Evolutionary conservation across 2,113 vertebrate genomes (phyloP), one percentile per base, ranked within the genome.

Genomic region (Hepsetus odoe): DNA sequence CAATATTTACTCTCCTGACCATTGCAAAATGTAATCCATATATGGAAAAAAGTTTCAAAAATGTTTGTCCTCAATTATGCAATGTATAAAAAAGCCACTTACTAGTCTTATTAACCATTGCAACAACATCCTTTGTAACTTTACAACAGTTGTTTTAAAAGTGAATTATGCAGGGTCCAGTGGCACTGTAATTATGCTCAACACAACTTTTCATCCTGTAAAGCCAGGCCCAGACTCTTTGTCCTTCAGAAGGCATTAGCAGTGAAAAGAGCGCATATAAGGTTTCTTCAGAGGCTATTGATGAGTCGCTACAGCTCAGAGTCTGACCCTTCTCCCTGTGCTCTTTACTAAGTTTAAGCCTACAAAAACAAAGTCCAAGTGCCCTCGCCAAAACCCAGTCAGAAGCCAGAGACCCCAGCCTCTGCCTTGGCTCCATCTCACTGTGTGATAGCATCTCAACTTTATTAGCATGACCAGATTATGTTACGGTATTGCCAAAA

Each of bases 381-480:
- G 59, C 59, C 35, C 24, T 69, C 28, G 24, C 42, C 67, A 30
- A 49, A 69, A 69, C 44, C 22, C 14, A 68, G 42, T 11, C 40
- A 16, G n/a, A 11, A 69, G 11, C 35, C 40, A 49, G 22, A 69
- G 28, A 69, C 38, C 67, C 24, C 30, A 62, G 59, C 14, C 59
- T 33, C 59, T 18, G 16, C 32, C 20, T 16, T 33, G 59, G 59
- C 59, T 62, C 59, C 59, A 62, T 30, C 11, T 86, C 85, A 81
- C 86, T 89, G 86, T 86, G 76, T 84, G 44, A 72, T 73, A 84
- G 77, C 79, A 80, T 77, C 76, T 46, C 46, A 49, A 18, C 46
- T 49, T 20, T 49, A 49, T 49, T 49, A 49, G 18, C 46, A 49
- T 49, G 16, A 49, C 46, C 12, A 20, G 16, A 49, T 49, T 49